Conservation (phyloP, 2,888 invertebrate species). For the Tetramorium bicarinatum region DNA sequence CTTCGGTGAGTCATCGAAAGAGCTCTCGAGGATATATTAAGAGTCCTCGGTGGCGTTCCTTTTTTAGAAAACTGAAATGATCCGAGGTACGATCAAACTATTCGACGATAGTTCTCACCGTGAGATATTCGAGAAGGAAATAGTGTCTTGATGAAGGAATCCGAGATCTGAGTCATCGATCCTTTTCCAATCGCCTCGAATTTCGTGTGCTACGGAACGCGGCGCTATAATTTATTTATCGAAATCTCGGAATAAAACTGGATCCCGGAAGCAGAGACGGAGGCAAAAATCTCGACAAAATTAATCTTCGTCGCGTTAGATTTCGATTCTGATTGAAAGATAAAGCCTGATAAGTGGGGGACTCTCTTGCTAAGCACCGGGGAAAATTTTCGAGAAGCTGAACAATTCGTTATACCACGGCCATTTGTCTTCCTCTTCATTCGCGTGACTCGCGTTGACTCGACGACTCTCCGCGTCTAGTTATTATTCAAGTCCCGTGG, state of each 20-base stretch:
- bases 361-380: conserved; percentile 2
- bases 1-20: conserved; percentile 67
- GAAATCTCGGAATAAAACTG: neutral
- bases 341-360: neutral
- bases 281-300: neutral
- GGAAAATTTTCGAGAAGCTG: conserved; percentile 38
- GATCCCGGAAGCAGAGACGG: neutral
- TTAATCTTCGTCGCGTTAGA: conserved; percentile 21
- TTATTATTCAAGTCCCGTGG: conserved; percentile 56
- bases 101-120: neutral
- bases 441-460: conserved; percentile 55
- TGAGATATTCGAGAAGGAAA: conserved; percentile 57
- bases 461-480: conserved; percentile 53
- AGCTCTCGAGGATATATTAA: conserved; percentile 73
- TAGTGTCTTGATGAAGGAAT: conserved; percentile 33
- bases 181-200: neutral
- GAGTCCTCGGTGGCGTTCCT: conserved; percentile 58
- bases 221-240: conserved; percentile 12
- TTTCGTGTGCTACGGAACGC: neutral
- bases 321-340: conserved; percentile 17
- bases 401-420: conserved; percentile 47
- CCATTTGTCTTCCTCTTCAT: conserved; percentile 48
- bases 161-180: conserved; percentile 15
- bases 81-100: conserved; percentile 60
- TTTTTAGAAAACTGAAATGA: conserved; percentile 58